Conservation (phyloP, 1,140 invertebrate genomes). For the Drosophila rhopaloa region DNA sequence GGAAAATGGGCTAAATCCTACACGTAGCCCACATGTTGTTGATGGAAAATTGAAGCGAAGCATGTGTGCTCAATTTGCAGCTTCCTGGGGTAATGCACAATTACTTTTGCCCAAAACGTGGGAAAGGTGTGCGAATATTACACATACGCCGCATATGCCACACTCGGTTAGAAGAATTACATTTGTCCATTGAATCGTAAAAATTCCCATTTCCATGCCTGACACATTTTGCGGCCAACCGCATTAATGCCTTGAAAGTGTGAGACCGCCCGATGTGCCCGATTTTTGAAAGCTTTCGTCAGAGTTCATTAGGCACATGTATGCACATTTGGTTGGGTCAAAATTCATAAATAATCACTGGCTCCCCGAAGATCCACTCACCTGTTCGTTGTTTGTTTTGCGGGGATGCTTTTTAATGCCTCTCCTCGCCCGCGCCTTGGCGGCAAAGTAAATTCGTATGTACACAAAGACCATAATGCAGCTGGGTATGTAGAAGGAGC, state of each 20-base stretch:
- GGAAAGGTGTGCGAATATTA: conserved; percentile 35
- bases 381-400: conserved; percentile 86
- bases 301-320: conserved; percentile 52
- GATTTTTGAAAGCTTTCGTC: conserved; percentile 15
- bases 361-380: conserved; percentile 55
- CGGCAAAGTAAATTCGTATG: conserved; percentile 98
- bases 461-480: conserved; percentile 99
- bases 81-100: conserved; percentile 44
- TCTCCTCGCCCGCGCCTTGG: conserved; percentile 94
- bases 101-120: conserved; percentile 26
- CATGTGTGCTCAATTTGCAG: conserved; percentile 51
- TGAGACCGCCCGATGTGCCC: not conserved
- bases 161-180: conserved; percentile 11
- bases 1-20: not conserved
- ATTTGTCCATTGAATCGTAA: conserved; percentile 58
- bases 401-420: conserved; percentile 92
- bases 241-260: conserved; percentile 13
- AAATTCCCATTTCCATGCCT: conserved; percentile 61
- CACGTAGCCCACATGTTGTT: conserved; percentile 44
- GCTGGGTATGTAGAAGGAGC: conserved; percentile 99
- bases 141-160: conserved; percentile 47
- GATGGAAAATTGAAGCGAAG: conserved; percentile 54
- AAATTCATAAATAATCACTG: conserved; percentile 27
- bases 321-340: conserved; percentile 6
- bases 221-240: conserved; percentile 18